Base-by-base conservation (phyloP, 1,140 invertebrate species). In the Macrobrachium rosenbergii region DNA sequence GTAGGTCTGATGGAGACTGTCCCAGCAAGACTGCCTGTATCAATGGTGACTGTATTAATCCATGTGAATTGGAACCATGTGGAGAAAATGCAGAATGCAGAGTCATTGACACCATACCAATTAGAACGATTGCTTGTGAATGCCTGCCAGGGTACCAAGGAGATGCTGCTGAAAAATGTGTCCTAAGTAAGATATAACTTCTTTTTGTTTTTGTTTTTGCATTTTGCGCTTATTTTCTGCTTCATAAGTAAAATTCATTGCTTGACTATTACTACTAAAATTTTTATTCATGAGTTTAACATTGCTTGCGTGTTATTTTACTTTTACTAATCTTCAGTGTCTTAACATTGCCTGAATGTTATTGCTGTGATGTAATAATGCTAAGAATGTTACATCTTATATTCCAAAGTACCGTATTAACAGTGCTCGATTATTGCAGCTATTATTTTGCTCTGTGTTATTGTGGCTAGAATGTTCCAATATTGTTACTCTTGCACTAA, bases 71-170 rank as follows among this genome's bases (percentile, higher is more conserved):
- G 19, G 83, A 90, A 2, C 90, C 90, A n/a, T 91, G 90, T 79
- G 89, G 88, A 72, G 88, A 81, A n/a, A 95, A 97, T 92, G 94
- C 97, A 0, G 93, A 94, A 67, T 98, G 97, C 91, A 63, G 82
- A 7, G 96, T 98, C 0, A 94, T 97, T 11, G 95, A 97, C 90
- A 97, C 96, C 3, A 91, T 97, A 83, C 97, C 97, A 6, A 93
- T 97, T 37, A 73, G 90, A 75, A 89, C 90, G n/a, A 85, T 90
- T 58, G 89, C 82, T n/a, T 91, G 91, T 77, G 87, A 87, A 67
- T 91, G 91, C 88, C 86, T 90, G 62, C 89, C 90, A 60, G 91
- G 91, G 8, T 91, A 90, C 72, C 87, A 89, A 76, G 91, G 91
- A 16, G 90, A 91, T 23, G 92, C 92, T 8, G 90, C 90, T 5